Evolutionary conservation across 1,140 invertebrate genomes (phyloP).

Genomic region (Periplaneta americana): DNA sequence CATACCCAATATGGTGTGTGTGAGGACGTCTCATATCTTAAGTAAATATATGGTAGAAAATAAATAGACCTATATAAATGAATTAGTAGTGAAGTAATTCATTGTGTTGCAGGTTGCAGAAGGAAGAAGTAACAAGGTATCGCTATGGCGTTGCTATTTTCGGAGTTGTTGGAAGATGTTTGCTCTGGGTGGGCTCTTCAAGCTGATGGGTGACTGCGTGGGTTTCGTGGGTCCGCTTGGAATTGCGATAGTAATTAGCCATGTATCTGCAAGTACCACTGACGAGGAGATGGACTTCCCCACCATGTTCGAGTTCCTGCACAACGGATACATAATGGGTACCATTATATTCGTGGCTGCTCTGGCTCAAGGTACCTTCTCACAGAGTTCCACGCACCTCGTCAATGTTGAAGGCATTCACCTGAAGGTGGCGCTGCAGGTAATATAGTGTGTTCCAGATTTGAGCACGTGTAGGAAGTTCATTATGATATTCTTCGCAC

Average conservation of each 20-base stretch:
- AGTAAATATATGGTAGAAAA: no score
- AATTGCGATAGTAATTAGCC: constrained; percentile 66
- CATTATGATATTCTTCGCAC: no score
- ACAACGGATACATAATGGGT: constrained; percentile 74
- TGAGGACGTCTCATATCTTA: no score
- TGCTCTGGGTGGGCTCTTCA: constrained; percentile 63
- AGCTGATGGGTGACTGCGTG: constrained; percentile 69
- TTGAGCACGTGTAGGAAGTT: no score
- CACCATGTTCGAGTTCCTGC: constrained; percentile 52
- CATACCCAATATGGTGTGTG: no score
- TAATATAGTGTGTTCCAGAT: constrained; percentile 32
- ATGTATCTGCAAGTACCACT: constrained; percentile 47
- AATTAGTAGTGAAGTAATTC: no score
- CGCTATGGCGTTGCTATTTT: constrained; percentile 61
- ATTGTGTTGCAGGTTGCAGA: constrained; percentile 9
- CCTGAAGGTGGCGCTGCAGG: constrained; percentile 73
- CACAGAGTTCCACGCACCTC: constrained; percentile 79
- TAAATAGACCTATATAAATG: no score
- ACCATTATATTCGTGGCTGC: constrained; percentile 64
- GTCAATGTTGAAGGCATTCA: constrained; percentile 75
- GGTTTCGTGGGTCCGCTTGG: constrained; percentile 71
- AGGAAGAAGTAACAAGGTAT: constrained; percentile 13
- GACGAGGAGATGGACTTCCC: constrained; percentile 33
- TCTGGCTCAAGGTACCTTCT: constrained; percentile 66
- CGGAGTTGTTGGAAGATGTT: constrained; percentile 66